These are phyloP conservation scores for Nezara viridula DNA, from an alignment of 2,888 invertebrate genomes.

Conservation along the genomic window DNA sequence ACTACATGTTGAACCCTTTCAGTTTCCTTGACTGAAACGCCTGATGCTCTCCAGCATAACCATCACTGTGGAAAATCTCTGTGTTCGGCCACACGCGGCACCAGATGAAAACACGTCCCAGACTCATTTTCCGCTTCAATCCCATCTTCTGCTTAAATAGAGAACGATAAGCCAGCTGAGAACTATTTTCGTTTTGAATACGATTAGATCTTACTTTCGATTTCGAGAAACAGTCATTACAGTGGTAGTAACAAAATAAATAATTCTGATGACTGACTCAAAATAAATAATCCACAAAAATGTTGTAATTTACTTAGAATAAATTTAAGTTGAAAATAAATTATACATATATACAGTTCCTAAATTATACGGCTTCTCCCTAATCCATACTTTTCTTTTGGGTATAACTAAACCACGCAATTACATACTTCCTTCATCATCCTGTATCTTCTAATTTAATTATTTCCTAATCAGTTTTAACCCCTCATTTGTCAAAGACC, in stretches of 20 bases:
- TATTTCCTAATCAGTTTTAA: too few relatives aligned
- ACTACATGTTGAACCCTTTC: not conserved
- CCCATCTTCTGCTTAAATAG: slow-evolving; percentile 34
- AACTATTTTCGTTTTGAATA: not conserved
- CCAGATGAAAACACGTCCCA: slow-evolving; percentile 37
- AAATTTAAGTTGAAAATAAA: too few relatives aligned
- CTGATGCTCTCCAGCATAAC: not conserved
- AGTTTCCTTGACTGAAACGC: not conserved
- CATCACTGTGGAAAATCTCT: not conserved
- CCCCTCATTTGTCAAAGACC: too few relatives aligned
- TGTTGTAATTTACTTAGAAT: too few relatives aligned
- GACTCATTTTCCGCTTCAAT: slow-evolving; percentile 27
- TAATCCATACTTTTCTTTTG: too few relatives aligned
- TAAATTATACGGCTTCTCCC: too few relatives aligned
- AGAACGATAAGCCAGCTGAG: not conserved
- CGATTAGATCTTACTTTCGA: not conserved
- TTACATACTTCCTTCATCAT: too few relatives aligned
- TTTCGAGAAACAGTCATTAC: not conserved
- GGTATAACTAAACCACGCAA: too few relatives aligned
- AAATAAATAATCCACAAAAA: not conserved
- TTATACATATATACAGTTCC: too few relatives aligned
- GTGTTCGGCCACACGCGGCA: slow-evolving; percentile 26
- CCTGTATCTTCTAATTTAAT: too few relatives aligned
- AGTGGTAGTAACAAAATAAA: not conserved
- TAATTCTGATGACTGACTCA: too few relatives aligned